These are phyloP conservation scores for Psilopogon haemacephalus DNA, from an alignment of 2,113 vertebrate genomes.

Conservation along the genomic window DNA sequence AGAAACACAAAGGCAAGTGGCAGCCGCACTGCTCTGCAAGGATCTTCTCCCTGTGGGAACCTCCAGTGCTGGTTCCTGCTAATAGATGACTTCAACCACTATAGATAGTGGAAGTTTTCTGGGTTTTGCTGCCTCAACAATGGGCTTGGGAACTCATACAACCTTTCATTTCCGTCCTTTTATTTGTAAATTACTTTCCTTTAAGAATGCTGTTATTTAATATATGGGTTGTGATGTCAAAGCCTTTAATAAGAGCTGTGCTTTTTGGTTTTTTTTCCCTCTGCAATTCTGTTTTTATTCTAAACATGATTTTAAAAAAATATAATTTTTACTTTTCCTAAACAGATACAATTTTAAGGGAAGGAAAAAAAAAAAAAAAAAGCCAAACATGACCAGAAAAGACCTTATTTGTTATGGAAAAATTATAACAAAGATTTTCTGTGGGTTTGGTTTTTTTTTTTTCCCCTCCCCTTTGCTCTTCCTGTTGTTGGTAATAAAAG, in stretches of 20 bases:
- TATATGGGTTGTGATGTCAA: constrained; percentile 56
- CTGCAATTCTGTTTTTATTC: constrained; percentile 55
- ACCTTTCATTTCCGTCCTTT: constrained; percentile 65
- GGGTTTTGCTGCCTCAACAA: constrained; percentile 35
- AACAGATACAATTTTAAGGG: constrained; percentile 43
- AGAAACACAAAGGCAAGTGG: neutral
- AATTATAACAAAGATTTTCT: constrained; percentile 63
- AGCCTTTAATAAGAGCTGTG: constrained; percentile 46
- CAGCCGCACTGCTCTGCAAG: neutral
- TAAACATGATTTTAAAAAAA: neutral
- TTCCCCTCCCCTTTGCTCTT: constrained; percentile 16
- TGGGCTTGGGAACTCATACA: constrained; percentile 55
- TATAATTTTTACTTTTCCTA: constrained; percentile 20
- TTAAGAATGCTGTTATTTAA: constrained; percentile 48
- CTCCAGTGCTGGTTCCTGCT: neutral
- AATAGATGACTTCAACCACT: neutral
- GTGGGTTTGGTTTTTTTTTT: constrained; percentile 30
- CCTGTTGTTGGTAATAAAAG: constrained; percentile 63
- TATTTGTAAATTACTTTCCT: constrained; percentile 64
- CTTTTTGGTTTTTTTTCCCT: too few species aligned
- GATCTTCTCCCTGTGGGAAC: constrained; percentile 50
- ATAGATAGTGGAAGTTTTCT: constrained; percentile 43
- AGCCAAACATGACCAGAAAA: constrained; percentile 64
- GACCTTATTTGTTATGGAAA: constrained; percentile 64
- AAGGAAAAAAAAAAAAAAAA: neutral